These are phyloP conservation scores for Polypterus senegalus DNA, from an alignment of 2,113 vertebrate species.

Conservation along the genomic window DNA sequence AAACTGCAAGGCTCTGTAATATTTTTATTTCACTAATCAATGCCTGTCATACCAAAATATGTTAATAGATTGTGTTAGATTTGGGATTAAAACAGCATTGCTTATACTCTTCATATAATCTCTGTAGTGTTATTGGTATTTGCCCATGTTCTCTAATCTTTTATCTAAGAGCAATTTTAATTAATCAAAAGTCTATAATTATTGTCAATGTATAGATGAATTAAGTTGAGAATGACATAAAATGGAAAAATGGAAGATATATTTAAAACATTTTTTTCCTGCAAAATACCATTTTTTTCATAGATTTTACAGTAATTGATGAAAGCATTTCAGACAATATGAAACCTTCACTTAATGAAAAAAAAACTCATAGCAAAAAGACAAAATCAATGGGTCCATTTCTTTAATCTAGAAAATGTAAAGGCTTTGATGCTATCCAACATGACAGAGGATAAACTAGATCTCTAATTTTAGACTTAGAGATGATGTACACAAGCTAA, in stretches of 20 bases:
- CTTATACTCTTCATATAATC: no score
- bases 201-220: not conserved
- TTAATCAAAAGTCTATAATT: not conserved
- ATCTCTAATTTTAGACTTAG: no score
- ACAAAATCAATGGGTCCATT: constrained; percentile 3
- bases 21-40: no score
- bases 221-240: not conserved
- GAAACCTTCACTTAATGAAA: constrained; percentile 1
- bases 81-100: no score
- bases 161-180: no score
- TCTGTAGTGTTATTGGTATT: no score
- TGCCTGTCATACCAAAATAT: no score
- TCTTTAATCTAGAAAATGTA: not conserved
- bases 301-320: not conserved
- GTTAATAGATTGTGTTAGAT: no score
- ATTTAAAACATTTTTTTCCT: not conserved
- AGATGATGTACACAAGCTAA: no score
- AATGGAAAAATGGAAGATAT: not conserved
- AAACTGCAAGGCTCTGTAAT: no score
- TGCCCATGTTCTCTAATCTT: no score
- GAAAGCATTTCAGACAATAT: constrained; percentile 1
- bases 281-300: not conserved
- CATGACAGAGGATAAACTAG: no score
- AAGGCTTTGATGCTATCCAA: not conserved
- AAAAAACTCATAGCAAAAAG: not conserved